Evolutionary conservation across 2,797 vertebrate genomes (phyloP).

Genomic region (Pelodytes ibericus): DNA sequence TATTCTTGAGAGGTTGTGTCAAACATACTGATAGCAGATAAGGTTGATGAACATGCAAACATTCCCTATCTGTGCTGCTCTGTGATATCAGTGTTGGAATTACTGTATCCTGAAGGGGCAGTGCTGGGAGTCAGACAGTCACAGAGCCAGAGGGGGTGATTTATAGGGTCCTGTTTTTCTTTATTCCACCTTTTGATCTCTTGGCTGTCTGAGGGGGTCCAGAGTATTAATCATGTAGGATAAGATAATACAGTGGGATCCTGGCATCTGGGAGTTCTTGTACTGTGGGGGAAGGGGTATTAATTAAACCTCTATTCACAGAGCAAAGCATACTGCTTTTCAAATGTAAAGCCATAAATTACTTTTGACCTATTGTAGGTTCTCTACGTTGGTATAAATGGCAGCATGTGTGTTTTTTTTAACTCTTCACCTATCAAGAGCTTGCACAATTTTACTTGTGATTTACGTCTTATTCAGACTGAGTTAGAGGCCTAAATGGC

Average conservation of each 20-base stretch:
- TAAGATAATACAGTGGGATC: slow-evolving; percentile 24
- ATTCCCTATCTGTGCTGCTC: slow-evolving; percentile 45
- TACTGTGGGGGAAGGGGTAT: neutral
- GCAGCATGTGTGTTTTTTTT: neutral
- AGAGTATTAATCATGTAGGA: slow-evolving; percentile 34
- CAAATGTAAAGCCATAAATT: neutral
- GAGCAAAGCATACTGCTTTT: neutral
- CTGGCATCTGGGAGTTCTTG: slow-evolving; percentile 20
- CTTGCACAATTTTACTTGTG: too few relatives aligned
- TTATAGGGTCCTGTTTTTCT: slow-evolving; percentile 46
- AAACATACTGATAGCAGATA: slow-evolving; percentile 47
- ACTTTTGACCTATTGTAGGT: neutral
- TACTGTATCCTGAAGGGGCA: slow-evolving; percentile 34
- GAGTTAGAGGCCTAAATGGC: too few relatives aligned
- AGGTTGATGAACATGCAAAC: slow-evolving; percentile 45
- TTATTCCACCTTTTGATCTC: slow-evolving; percentile 49
- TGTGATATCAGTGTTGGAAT: slow-evolving; percentile 44
- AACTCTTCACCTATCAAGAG: neutral
- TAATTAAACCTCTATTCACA: slow-evolving; percentile 2
- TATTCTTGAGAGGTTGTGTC: slow-evolving; percentile 33
- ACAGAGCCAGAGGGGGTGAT: slow-evolving; percentile 46
- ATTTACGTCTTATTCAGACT: too few relatives aligned
- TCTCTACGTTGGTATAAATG: neutral
- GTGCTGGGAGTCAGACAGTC: slow-evolving; percentile 24
- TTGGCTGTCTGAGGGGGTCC: slow-evolving; percentile 30